These are phyloP conservation scores for Scomber japonicus DNA, from an alignment of 2,113 vertebrate genomes.

Conservation along the genomic window DNA sequence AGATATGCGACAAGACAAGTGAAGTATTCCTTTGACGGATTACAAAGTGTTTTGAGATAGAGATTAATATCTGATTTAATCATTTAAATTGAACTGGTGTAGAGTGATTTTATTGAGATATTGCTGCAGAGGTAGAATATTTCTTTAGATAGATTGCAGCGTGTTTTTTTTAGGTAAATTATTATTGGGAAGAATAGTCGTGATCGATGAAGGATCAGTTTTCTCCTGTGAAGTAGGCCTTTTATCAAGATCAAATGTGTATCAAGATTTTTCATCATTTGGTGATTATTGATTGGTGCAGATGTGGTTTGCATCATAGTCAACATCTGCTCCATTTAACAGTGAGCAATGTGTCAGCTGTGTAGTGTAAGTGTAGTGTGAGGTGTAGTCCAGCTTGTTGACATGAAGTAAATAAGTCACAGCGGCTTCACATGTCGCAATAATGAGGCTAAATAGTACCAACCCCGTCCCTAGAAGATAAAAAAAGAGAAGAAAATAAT, in stretches of 20 bases:
- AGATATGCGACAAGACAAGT: neutral
- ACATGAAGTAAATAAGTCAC: no score
- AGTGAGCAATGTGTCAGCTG: no score
- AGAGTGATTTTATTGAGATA: no score
- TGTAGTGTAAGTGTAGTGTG: no score
- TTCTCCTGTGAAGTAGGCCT: neutral
- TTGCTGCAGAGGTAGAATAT: no score
- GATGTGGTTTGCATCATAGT: neutral
- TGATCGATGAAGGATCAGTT: neutral
- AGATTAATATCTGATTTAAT: neutral
- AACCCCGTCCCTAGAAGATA: no score
- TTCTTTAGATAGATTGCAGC: neutral
- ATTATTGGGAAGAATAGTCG: neutral
- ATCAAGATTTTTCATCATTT: neutral
- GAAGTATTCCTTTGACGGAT: neutral
- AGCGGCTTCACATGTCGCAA: no score
- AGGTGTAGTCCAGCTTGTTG: no score
- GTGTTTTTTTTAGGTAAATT: neutral
- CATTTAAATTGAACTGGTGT: no score
- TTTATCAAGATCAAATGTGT: neutral
- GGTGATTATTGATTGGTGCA: no score
- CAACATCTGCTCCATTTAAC: neutral
- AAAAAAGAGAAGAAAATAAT: no score
- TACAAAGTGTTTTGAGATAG: neutral
- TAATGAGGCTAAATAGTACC: no score